Evolutionary conservation across 2,113 vertebrate genomes (phyloP), one percentile per base, ranked within the genome.

Genomic region (Perca flavescens): DNA sequence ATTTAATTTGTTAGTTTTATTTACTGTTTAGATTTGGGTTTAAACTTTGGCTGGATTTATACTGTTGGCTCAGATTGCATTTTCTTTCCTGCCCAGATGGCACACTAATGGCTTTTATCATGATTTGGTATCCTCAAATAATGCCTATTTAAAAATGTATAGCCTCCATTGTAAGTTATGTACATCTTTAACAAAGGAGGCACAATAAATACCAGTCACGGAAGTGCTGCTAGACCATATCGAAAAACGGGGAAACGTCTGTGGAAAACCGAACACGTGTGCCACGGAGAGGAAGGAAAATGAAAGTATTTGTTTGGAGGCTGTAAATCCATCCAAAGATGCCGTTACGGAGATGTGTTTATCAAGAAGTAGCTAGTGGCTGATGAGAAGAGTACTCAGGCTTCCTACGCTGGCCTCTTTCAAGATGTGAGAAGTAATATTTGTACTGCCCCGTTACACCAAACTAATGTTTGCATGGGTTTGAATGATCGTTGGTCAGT

Each of bases 351-450:
- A 22, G 40, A 25, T 4, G 43, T 71, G 58, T 77, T 77, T 8
- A 50, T 56, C 12, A 64, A 76, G 47, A 70, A 28, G 54, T 31
- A 60, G 73, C 77, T 74, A 61, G 72, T 69, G 47, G 21, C 49
- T 47, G 43, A 78, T 28, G 6, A 47, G 1, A 43, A 54, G 47
- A 70, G 34, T 22, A 22, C 79, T 88, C 73, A 56, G 40, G 34
- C 64, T 87, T 80, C 76, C 75, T 72, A 49, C 10, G 15, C 66
- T 82, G 65, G 49, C 83, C 47, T 77, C 50, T 63, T 63, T 72
- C 2, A 57, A 15, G n/a, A 31, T 17, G 7, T 0, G 0, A 49
- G 34, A 47, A 69, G 49, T 62, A 9, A 25, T 43, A 14, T 28
- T 56, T 49, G 49, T 16, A 58, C 57, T 50, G 47, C 46, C 40